Percentiles rank a stretch among this genome's conserved stretches.
Evolutionary conservation across 2,797 vertebrate species (phyloP).

Genomic region (Onychomys torridus): DNA sequence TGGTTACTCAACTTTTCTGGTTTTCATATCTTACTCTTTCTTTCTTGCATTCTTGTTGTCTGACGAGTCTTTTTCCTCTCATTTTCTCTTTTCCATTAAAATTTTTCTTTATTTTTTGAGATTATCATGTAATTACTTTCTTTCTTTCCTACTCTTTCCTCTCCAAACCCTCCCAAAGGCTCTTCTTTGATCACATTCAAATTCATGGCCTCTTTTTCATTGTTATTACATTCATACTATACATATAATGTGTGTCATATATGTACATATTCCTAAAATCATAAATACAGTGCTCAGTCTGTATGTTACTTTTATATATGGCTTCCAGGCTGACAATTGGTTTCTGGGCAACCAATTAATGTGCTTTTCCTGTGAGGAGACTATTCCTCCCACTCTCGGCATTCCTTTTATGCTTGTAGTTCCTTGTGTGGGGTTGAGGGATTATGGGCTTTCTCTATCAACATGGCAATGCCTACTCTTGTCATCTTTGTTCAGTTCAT

Average conservation of each 20-base stretch:
- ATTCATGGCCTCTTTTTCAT: neutral
- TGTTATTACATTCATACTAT: neutral
- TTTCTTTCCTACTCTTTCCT: neutral
- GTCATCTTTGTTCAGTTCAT: neutral
- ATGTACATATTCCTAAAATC: neutral
- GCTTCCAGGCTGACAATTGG: neutral
- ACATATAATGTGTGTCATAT: neutral
- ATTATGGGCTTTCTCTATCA: neutral
- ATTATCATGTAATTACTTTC: neutral
- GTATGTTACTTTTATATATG: neutral
- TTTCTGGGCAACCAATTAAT: neutral
- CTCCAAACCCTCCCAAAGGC: neutral
- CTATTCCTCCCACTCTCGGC: neutral
- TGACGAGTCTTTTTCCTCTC: neutral
- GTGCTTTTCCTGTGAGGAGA: neutral
- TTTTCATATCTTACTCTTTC: neutral
- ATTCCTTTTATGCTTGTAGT: neutral
- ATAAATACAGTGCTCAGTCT: neutral
- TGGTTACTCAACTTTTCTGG: neutral
- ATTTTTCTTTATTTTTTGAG: neutral
- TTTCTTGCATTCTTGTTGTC: neutral
- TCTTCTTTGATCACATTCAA: neutral
- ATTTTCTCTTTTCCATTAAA: neutral
- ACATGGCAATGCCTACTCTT: too few relatives aligned
- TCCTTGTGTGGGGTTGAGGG: too few relatives aligned